phyloP scores from a whole-genome alignment of 1,140 invertebrate species.

The Melipona quadrifasciata region DNA sequence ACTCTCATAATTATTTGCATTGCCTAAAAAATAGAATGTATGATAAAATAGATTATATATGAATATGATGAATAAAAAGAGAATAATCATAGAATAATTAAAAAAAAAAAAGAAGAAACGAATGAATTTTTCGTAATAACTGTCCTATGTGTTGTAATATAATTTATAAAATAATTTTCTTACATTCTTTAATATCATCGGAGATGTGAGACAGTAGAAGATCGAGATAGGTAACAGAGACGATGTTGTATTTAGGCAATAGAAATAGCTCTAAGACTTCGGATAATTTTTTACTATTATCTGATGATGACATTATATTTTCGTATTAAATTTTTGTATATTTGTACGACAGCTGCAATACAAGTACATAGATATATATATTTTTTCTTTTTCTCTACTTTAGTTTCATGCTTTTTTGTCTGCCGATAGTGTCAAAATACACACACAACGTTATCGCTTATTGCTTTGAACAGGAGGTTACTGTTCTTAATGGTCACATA shows the following conservation, averaged over 20 bases:
- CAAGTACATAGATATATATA: background rate
- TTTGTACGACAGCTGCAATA: background rate
- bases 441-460: background rate
- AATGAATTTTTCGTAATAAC: background rate
- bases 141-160: background rate
- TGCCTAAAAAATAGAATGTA: conserved; percentile 37
- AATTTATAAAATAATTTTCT: conserved; percentile 30
- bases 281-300: conserved; percentile 63
- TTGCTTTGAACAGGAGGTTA: background rate
- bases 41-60: background rate
- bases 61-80: background rate
- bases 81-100: background rate
- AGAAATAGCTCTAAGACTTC: conserved; percentile 77
- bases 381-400: background rate
- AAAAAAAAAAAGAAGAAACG: background rate
- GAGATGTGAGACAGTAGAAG: conserved; percentile 75
- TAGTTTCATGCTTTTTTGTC: background rate
- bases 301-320: conserved; percentile 43
- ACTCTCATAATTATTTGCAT: conserved; percentile 58
- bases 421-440: conserved; percentile 1
- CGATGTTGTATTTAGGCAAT: conserved; percentile 75
- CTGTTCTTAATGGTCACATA: background rate
- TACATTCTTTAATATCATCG: conserved; percentile 70
- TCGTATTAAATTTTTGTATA: background rate
- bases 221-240: conserved; percentile 77